Evolutionary conservation across 2,888 invertebrate species (phyloP), one percentile per base, ranked within the genome.

Genomic region (Trachelus troglodyta): DNA sequence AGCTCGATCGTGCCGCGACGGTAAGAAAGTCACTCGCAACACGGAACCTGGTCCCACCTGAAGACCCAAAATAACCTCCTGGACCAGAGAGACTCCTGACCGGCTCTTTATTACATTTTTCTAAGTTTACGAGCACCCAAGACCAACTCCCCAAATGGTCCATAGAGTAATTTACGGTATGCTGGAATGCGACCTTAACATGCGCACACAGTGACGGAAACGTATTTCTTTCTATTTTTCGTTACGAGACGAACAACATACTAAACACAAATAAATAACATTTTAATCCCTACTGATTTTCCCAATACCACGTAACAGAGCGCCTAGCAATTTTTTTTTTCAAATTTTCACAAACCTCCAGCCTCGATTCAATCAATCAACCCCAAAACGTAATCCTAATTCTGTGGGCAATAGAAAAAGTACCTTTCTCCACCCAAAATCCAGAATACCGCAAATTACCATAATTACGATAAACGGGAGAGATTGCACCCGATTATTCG

Each of bases 81-180:
- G 71, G 71, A 30, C 74, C 74, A 74, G 11, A 23, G 74, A 12
- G 74, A 34, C 74, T 37, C 31, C 40, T 56, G 23, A 71, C 71
- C 77, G 77, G 68, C 31, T 40, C 69, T 78, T 78, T 78, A 78
- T 76, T 69, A 69, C 75, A 34, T 69, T 79, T 79, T 75, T 40
- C 69, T 31, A 69, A 76, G 35, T 79, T 79, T 79, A 79, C 74
- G 79, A 76, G 76, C 68, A 56, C 74, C 69, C 56, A 79, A 76
- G 74, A 74, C 76, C 68, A 69, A 71, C 12, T 30, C 31, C 31
- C 71, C 15, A 71, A 71, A 71, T 56, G 73, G 78, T 81, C 77
- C 79, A 80, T 80, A 77, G 80, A 80, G 80, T 84, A 84, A 83
- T 84, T 86, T 84, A 83, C 79, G 82, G 73, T 81, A 75, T 75